Evolutionary conservation across 2,888 invertebrate genomes (phyloP), one percentile per base, ranked within the genome.

Genomic region (Caenorhabditis sp.): DNA sequence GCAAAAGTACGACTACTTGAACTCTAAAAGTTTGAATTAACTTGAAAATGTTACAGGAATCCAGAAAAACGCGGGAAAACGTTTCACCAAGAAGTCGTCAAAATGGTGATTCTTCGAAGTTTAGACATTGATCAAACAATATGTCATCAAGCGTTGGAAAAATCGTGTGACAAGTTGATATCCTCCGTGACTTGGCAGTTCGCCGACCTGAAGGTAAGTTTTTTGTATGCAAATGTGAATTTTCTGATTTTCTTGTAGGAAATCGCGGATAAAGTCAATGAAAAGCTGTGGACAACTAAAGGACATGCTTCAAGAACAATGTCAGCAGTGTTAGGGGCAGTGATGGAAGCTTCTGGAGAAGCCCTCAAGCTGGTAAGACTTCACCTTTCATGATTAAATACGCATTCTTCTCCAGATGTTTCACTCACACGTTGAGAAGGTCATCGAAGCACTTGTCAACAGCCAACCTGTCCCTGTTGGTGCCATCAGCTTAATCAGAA

Each of bases 221-320:
- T 35, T 35, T 35, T 35, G 31, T 6, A 35, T n/a, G n/a, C 7
- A 31, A 31, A 31, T 31, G 44, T 14, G 10, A 44, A 44, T 31
- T 31, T 31, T 7, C 31, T 6, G 4, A 31, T 31, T 31, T 47
- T 19, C 19, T 19, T 61, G 0, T n/a, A 76, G 72, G 77, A 82
- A 51, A 77, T 82, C 1, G 19, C 59, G 0, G 66, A 68, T 0
- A 82, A 51, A 31, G 38, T 72, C 2, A 4, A 56, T 19, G 12
- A 68, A 22, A 63, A 76, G 16, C 24, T 82, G 14, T 73, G 76
- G 61, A n/a, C 19, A 7, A 70, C 77, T 12, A 72, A 66, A 64
- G 82, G 82, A n/a, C 64, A 72, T 44, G 73, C 72, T 14, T 59
- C 77, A 14, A 19, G 82, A 35, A 68, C 82, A 10, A 72, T 77